Evolutionary conservation across 1,140 invertebrate species (phyloP).

Genomic region (Drosophila biarmipes): DNA sequence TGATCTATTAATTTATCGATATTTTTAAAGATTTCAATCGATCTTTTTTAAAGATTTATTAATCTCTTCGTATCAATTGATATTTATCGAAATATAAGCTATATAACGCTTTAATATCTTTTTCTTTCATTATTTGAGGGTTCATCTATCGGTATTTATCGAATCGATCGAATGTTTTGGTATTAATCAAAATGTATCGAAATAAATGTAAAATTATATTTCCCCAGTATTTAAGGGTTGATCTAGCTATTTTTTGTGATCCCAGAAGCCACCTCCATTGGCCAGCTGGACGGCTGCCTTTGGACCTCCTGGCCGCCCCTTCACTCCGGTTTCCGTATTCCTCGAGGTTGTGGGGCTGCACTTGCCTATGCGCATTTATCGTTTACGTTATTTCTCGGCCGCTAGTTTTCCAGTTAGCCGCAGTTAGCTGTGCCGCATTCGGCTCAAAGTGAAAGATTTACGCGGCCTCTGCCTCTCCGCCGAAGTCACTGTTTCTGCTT

Average conservation of each 20-base stretch:
- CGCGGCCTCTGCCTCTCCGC: slow-evolving; percentile 60
- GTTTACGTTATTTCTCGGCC: slow-evolving; percentile 80
- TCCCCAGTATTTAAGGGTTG: not conserved
- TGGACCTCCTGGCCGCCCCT: slow-evolving; percentile 2
- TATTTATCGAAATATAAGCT: too few relatives aligned
- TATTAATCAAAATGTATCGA: too few relatives aligned
- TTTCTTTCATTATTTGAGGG: not conserved
- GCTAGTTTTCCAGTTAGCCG: slow-evolving; percentile 80
- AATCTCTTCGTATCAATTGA: too few relatives aligned
- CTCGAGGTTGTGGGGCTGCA: slow-evolving; percentile 54
- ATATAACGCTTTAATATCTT: not conserved
- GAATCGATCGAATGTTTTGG: too few relatives aligned
- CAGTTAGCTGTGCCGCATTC: slow-evolving; percentile 79
- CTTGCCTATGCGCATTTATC: slow-evolving; percentile 82
- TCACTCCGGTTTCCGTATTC: slow-evolving; percentile 3
- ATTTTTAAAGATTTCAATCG: too few relatives aligned
- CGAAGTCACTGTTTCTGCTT: slow-evolving; percentile 11
- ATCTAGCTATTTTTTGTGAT: not conserved
- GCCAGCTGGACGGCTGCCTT: slow-evolving; percentile 57
- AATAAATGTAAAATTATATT: too few relatives aligned
- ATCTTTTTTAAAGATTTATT: too few relatives aligned
- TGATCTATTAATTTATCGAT: too few relatives aligned
- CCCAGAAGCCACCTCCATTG: slow-evolving; percentile 15
- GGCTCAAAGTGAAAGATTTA: slow-evolving; percentile 82
- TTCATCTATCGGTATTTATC: too few relatives aligned